These are phyloP conservation scores for Thomomys bottae DNA, from an alignment of 2,113 vertebrate species.

Conservation along the genomic window DNA sequence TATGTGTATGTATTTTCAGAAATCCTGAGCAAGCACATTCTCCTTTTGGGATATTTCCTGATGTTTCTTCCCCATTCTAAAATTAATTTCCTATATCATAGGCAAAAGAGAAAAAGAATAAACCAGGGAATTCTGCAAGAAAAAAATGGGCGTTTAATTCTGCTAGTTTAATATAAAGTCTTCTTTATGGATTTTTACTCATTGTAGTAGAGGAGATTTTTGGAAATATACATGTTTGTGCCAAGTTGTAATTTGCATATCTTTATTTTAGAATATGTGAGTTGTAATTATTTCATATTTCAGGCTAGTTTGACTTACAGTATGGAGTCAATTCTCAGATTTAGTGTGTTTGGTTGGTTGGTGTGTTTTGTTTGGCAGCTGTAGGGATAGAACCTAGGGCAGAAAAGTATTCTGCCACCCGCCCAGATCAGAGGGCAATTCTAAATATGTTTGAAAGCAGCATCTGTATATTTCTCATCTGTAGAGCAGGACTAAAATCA, in stretches of 20 bases:
- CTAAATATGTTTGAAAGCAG: background rate
- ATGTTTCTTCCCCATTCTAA: background rate
- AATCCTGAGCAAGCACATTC: constrained; percentile 22
- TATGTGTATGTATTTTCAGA: constrained; percentile 44
- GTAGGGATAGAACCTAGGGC: too few species aligned
- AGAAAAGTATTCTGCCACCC: too few species aligned
- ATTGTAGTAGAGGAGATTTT: background rate
- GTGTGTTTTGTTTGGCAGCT: too few species aligned
- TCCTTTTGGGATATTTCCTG: background rate
- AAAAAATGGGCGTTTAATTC: background rate
- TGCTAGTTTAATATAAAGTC: background rate
- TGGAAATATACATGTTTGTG: background rate
- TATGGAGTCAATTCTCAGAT: background rate
- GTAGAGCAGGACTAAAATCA: too few species aligned
- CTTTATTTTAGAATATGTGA: constrained; percentile 50
- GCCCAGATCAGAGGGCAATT: background rate
- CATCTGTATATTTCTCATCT: background rate
- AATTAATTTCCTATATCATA: background rate
- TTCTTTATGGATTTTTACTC: background rate
- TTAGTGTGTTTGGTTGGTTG: too few species aligned
- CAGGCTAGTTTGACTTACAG: background rate
- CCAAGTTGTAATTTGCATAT: background rate
- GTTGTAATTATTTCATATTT: background rate
- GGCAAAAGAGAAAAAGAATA: background rate
- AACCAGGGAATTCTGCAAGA: constrained; percentile 13